phyloP scores from a whole-genome alignment of 2,888 invertebrate species.

The Archips xylosteana region DNA sequence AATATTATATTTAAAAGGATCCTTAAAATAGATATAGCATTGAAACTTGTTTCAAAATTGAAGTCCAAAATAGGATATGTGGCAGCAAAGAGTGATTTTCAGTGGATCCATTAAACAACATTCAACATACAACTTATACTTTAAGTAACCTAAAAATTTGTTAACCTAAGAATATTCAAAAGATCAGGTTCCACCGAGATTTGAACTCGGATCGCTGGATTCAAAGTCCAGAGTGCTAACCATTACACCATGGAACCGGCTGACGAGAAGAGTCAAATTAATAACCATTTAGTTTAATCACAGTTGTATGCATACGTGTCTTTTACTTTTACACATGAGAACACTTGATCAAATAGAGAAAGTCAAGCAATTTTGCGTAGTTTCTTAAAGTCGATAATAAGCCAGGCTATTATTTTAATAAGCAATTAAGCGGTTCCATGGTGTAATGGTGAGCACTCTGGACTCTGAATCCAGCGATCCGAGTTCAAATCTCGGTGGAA shows the following conservation, averaged over 20 bases:
- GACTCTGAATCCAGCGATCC: slow-evolving; percentile 89
- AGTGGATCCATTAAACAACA: no score
- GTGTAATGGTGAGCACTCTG: slow-evolving; percentile 88
- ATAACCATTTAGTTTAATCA: background rate
- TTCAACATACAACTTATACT: no score
- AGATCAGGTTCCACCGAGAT: slow-evolving; percentile 90
- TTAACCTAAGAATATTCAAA: slow-evolving; percentile 41
- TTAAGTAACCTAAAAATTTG: no score
- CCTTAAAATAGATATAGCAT: no score
- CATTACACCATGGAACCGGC: slow-evolving; percentile 18
- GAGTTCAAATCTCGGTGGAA: slow-evolving; percentile 89
- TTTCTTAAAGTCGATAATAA: background rate
- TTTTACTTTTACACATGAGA: background rate
- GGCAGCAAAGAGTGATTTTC: no score
- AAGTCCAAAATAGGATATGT: no score
- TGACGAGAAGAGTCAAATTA: background rate
- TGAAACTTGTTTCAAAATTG: no score
- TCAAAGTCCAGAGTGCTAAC: slow-evolving; percentile 93
- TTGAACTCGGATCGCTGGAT: slow-evolving; percentile 94
- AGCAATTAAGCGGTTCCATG: slow-evolving; percentile 74
- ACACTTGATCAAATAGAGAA: slow-evolving; percentile 5
- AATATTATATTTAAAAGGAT: no score
- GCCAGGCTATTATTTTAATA: slow-evolving; percentile 7
- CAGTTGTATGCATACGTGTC: background rate
- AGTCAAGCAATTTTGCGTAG: background rate